A percentile compares a stretch with the other conserved stretches of the same genome.
Evolutionary conservation across 2,888 invertebrate genomes (phyloP).

Genomic region (Hyposoter didymator): DNA sequence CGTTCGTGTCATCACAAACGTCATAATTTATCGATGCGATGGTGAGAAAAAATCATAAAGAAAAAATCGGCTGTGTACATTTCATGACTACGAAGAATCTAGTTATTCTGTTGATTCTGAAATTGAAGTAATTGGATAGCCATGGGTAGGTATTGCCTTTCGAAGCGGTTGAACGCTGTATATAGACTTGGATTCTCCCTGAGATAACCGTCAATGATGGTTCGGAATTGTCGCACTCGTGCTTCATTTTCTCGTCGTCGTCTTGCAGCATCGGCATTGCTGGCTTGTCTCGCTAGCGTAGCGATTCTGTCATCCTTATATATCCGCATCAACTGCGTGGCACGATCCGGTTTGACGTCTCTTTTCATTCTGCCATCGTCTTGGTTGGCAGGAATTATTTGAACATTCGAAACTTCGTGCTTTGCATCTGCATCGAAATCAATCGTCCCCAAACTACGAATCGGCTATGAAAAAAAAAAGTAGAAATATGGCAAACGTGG

Average conservation of each 20-base stretch:
- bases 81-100: background rate
- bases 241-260: background rate
- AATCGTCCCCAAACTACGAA: background rate
- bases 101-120: background rate
- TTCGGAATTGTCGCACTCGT: background rate
- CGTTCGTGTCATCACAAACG: background rate
- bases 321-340: background rate
- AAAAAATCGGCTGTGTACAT: background rate
- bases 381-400: background rate
- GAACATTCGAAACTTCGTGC: background rate
- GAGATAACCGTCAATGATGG: background rate
- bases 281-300: background rate
- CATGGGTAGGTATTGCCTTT: background rate
- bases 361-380: background rate
- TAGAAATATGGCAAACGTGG: background rate
- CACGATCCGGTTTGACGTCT: background rate
- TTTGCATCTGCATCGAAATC: background rate
- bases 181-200: background rate
- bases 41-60: background rate
- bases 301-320: background rate
- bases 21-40: background rate
- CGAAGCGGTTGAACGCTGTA: background rate
- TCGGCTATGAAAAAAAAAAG: background rate
- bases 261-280: background rate
- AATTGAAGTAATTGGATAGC: background rate